A percentile compares a stretch with the other conserved stretches of the same genome.
Evolutionary conservation across 2,888 invertebrate species (phyloP).

Genomic region (Rhingia rostrata): DNA sequence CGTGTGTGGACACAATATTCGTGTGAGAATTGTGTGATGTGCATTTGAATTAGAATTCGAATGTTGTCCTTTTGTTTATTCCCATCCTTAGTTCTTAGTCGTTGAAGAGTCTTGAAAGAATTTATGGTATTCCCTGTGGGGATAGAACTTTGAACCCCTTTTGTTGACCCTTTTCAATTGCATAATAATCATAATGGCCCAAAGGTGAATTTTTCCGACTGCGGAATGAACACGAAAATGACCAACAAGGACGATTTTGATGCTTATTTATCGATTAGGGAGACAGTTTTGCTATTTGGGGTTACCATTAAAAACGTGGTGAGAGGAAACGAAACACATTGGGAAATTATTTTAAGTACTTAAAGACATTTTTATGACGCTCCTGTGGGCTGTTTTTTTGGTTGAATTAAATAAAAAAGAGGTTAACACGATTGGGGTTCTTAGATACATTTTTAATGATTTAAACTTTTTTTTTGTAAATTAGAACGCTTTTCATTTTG

Average conservation of each 20-base stretch:
- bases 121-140: conserved; percentile 17
- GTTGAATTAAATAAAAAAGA: conserved; percentile 5
- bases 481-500: background rate
- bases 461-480: conserved; percentile 45
- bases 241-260: background rate
- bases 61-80: conserved; percentile 2
- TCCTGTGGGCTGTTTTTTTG: conserved; percentile 5
- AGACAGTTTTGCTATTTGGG: conserved; percentile 45
- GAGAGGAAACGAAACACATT: conserved; percentile 25
- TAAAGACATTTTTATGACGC: conserved; percentile 56
- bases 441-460: background rate
- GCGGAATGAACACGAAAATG: background rate
- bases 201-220: conserved; percentile 46
- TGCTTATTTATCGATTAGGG: conserved; percentile 41
- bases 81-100: conserved; percentile 4
- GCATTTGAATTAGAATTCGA: conserved; percentile 48
- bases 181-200: conserved; percentile 60
- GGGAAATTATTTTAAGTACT: conserved; percentile 73
- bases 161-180: conserved; percentile 65
- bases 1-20: conserved; percentile 5
- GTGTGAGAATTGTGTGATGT: conserved; percentile 40
- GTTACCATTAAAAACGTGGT: conserved; percentile 11
- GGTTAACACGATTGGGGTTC: conserved; percentile 43
- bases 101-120: conserved; percentile 9
- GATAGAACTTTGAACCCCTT: too few relatives aligned